Evolutionary conservation across 2,797 vertebrate genomes (phyloP).

Genomic region (Oreochromis mossambicus): DNA sequence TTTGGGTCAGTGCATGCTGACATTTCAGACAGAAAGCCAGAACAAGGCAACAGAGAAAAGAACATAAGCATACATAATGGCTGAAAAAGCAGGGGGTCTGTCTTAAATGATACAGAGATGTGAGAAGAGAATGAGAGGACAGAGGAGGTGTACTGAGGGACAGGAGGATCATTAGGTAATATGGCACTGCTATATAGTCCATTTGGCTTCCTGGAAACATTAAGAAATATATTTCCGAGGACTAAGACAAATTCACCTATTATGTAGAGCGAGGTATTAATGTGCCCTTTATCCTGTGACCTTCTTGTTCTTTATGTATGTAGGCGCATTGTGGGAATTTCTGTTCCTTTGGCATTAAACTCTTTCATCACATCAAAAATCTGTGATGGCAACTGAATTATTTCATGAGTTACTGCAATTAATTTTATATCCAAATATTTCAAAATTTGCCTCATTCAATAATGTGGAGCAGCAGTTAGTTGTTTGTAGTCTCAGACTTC

Average conservation of each 20-base stretch:
- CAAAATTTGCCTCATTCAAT: neutral
- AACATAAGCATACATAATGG: conserved; percentile 59
- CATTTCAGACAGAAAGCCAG: conserved; percentile 63
- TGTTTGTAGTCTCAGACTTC: neutral
- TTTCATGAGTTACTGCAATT: neutral
- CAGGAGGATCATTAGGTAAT: neutral
- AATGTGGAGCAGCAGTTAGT: neutral
- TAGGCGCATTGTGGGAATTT: neutral
- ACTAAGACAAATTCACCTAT: neutral
- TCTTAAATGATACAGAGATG: conserved; percentile 21
- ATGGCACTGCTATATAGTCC: neutral
- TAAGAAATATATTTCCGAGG: neutral
- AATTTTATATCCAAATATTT: neutral
- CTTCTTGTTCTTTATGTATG: neutral
- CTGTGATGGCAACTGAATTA: neutral
- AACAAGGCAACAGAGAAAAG: conserved; percentile 52
- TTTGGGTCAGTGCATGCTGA: conserved; percentile 65
- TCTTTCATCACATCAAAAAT: conserved; percentile 26
- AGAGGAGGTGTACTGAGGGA: neutral
- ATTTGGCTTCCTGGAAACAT: neutral
- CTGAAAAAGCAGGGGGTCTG: conserved; percentile 36
- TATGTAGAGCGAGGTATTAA: neutral
- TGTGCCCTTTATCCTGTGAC: neutral
- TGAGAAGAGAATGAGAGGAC: conserved; percentile 3
- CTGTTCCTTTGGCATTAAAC: conserved; percentile 26